Conservation (phyloP, 2,797 vertebrate genomes). For the Sylvia borin region DNA sequence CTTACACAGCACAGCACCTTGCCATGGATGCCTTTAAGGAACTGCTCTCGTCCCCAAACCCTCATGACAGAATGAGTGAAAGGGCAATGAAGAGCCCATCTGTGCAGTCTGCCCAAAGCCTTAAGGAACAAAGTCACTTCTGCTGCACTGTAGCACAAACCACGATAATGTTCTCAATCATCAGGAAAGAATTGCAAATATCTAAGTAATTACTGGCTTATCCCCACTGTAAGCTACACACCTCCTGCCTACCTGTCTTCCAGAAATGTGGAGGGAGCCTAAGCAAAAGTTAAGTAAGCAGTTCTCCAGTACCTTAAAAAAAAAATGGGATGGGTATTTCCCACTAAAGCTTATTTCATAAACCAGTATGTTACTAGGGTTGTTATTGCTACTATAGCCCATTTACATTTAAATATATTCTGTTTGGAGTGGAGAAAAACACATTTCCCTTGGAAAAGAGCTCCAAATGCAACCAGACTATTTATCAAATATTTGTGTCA, state of each 20-base stretch:
- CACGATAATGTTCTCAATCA: constrained; percentile 8
- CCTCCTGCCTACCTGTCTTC: constrained; percentile 44
- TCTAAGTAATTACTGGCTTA: constrained; percentile 46
- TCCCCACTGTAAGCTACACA: background rate
- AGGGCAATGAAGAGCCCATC: background rate
- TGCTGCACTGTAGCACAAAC: background rate
- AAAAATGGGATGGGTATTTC: background rate
- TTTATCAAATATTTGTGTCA: constrained; percentile 44
- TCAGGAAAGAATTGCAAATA: constrained; percentile 53
- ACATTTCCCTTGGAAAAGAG: constrained; percentile 11
- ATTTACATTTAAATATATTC: constrained; percentile 21
- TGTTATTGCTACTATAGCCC: background rate
- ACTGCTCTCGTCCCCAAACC: background rate
- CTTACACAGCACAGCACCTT: background rate
- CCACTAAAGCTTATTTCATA: background rate
- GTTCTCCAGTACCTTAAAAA: background rate
- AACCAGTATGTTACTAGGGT: background rate
- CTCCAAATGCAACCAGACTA: constrained; percentile 14
- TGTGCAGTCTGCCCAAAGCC: background rate
- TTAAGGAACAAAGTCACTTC: background rate
- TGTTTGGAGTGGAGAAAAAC: background rate
- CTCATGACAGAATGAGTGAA: background rate
- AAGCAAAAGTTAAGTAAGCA: background rate
- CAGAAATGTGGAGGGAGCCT: background rate
- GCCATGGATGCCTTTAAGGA: background rate